Conservation (phyloP, 2,888 invertebrate genomes). For the Agrochola lychnidis region DNA sequence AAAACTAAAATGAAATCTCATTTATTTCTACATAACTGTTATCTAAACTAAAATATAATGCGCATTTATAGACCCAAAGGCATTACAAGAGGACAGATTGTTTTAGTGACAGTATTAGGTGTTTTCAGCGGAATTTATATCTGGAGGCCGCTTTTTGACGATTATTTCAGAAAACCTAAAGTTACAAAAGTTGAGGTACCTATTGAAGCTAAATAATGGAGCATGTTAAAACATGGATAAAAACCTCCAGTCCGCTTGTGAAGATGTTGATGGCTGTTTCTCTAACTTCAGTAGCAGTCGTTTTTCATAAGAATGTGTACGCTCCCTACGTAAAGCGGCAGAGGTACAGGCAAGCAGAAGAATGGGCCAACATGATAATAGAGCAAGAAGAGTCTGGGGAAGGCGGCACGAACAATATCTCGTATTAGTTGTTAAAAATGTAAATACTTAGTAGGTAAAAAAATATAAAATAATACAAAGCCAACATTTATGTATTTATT, state of each 20-base stretch:
- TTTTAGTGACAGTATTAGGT: conserved; percentile 83
- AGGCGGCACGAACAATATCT: conserved; percentile 68
- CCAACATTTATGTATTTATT: conserved; percentile 10
- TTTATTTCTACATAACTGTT: not conserved
- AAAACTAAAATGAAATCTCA: conserved; percentile 24
- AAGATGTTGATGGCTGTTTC: conserved; percentile 84
- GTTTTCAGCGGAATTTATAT: conserved; percentile 87
- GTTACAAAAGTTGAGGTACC: conserved; percentile 58
- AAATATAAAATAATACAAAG: conserved; percentile 26
- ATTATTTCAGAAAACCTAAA: conserved; percentile 70
- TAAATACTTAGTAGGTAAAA: conserved; percentile 48
- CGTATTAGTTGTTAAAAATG: conserved; percentile 63
- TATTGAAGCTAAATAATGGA: conserved; percentile 73
- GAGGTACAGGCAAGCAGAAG: conserved; percentile 78
- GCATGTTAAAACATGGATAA: conserved; percentile 70
- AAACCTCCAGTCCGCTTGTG: conserved; percentile 77
- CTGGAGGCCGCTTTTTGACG: conserved; percentile 87
- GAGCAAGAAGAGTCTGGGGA: conserved; percentile 80
- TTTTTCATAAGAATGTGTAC: conserved; percentile 75
- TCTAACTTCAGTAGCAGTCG: conserved; percentile 76
- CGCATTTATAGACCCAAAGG: conserved; percentile 84
- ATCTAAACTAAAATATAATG: conserved; percentile 75
- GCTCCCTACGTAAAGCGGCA: conserved; percentile 75
- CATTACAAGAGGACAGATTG: conserved; percentile 82
- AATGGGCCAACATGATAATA: conserved; percentile 82